A percentile compares a stretch with the other conserved stretches of the same genome.
Conservation (phyloP, 1,140 invertebrate species). For the Plodia interpunctella region DNA sequence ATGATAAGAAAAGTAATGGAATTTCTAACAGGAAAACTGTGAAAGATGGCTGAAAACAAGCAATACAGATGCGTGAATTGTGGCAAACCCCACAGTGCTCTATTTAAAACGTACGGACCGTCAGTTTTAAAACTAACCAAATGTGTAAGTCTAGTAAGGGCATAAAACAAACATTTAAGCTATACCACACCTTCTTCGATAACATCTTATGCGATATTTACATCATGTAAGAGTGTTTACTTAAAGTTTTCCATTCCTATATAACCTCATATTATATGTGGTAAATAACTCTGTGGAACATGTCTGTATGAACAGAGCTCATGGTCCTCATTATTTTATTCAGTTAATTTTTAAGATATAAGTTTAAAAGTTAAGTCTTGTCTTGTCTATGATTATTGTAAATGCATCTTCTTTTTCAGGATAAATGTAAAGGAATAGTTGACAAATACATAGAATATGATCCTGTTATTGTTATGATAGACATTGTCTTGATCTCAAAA, state of each 20-base stretch:
- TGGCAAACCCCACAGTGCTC: conserved; percentile 77
- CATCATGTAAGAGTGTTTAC: too few species aligned
- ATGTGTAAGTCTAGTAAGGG: conserved; percentile 81
- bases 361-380: too few species aligned
- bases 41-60: neutral
- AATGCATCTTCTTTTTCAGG: conserved; percentile 77
- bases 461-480: conserved; percentile 88
- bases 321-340: too few species aligned
- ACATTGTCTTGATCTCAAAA: conserved; percentile 86
- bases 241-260: too few species aligned
- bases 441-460: conserved; percentile 96
- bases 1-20: neutral
- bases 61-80: conserved; percentile 81
- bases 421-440: conserved; percentile 83
- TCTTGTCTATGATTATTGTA: too few species aligned
- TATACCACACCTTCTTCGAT: neutral
- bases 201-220: neutral
- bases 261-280: too few species aligned
- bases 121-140: conserved; percentile 83
- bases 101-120: conserved; percentile 83
- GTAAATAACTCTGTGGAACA: too few species aligned
- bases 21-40: neutral
- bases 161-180: neutral
- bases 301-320: too few species aligned
- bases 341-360: too few species aligned